These are phyloP conservation scores for Nebria ingens DNA, from an alignment of 1,140 invertebrate genomes.

Conservation along the genomic window DNA sequence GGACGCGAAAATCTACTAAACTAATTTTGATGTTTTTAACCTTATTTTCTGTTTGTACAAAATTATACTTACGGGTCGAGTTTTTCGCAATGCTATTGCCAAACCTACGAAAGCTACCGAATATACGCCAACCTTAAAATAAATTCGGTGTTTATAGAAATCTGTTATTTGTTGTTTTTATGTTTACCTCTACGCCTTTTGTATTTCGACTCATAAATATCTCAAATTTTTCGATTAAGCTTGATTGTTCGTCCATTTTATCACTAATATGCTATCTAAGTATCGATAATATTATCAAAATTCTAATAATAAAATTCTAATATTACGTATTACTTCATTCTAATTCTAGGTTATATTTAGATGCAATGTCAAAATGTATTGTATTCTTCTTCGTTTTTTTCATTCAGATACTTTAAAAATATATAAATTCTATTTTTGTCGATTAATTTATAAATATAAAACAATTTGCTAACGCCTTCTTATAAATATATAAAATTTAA, in stretches of 20 bases:
- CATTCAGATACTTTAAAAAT: too few relatives aligned
- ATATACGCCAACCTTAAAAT: conserved; percentile 38
- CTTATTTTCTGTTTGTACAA: conserved; percentile 17
- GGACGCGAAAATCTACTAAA: conserved; percentile 40
- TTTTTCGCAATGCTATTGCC: conserved; percentile 37
- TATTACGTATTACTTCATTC: conserved; percentile 11
- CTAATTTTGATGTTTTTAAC: too few relatives aligned
- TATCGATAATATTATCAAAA: conserved; percentile 4
- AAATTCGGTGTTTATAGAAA: conserved; percentile 14
- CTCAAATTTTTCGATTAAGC: conserved; percentile 28
- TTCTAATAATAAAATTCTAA: background rate
- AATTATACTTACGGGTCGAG: conserved; percentile 38
- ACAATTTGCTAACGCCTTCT: too few relatives aligned
- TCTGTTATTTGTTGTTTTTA: conserved; percentile 12
- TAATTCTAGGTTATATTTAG: conserved; percentile 10
- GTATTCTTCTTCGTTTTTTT: too few relatives aligned
- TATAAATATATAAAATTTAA: too few relatives aligned
- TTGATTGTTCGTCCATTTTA: conserved; percentile 20
- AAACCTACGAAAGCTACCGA: conserved; percentile 39
- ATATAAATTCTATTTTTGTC: too few relatives aligned
- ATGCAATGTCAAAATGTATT: too few relatives aligned
- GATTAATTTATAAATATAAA: too few relatives aligned
- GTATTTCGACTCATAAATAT: conserved; percentile 35
- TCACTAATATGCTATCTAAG: too few relatives aligned
- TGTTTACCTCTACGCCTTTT: conserved; percentile 33